Base-by-base conservation (phyloP, 92 coral and sea anemone genomes). In the Epizoanthus fatuus region DNA sequence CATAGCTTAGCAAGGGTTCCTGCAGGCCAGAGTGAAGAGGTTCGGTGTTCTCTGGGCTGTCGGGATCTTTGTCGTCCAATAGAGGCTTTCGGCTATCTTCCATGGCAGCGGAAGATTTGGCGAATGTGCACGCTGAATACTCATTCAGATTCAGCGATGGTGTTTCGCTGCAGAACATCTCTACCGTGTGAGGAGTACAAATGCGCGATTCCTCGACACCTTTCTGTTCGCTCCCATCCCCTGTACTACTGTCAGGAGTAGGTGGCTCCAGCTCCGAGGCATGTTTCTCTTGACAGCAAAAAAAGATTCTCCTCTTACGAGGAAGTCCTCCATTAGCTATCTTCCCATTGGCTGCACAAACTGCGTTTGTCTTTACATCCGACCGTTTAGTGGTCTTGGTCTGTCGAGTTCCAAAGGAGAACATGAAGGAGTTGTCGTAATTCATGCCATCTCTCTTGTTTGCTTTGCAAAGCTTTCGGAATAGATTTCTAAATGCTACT, bases 401-500 rank as follows among this genome's bases (percentile, higher is more conserved):
- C 5, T 72, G 82, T 56, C 90, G 77, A 12, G 80, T 81, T 17
- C 89, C 69, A n/a, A 84, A 70, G 51, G 80, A 44, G 35, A 85
- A 70, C 40, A 76, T 55, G 17, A 89, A 54, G 8, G 98, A 89
- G 25, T 63, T 38, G 13, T 89, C 93, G 16, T 57, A 74, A 32
- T 89, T 79, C 63, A 60, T 37, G 53, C 68, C 68, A 44, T 87
- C 17, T 0, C 74, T 62, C 14, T 49, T 70, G 45, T 66, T 74
- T 42, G 63, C 69, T 17, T 82, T 52, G 53, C 75, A 79, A 72
- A 89, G 81, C 57, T 82, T 71, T 14, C 95, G 87, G 47, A 95
- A 90, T 11, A 95, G 79, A 74, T 88, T 92, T 69, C 88, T 88
- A 84, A 97, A 97, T 11, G 96, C 95, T 29, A 97, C 82, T 65